Conservation (phyloP, 2,113 vertebrate species). For the Geococcyx californianus region DNA sequence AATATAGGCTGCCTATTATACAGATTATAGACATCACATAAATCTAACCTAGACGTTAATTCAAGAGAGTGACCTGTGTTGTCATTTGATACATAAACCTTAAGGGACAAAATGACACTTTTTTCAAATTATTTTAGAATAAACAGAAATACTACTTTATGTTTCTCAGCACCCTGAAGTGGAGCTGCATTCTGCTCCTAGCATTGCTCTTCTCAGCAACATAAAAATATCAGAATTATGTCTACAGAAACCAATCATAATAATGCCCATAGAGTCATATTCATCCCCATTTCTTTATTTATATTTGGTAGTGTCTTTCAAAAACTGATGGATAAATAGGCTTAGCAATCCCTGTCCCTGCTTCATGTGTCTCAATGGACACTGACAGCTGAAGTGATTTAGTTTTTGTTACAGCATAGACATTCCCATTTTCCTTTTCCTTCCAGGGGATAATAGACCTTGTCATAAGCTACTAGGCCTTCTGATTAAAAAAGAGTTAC, state of each 20-base stretch:
- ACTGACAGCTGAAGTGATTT: slow-evolving; percentile 37
- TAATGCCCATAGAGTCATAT: not conserved
- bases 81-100: not conserved
- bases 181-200: not conserved
- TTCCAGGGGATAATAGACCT: slow-evolving; percentile 55
- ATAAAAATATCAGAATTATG: not conserved
- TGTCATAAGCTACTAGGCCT: slow-evolving; percentile 55
- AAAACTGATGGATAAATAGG: not conserved
- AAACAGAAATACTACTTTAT: not conserved
- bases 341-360: not conserved
- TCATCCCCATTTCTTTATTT: not conserved
- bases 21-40: not conserved
- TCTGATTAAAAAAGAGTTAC: not conserved
- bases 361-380: not conserved
- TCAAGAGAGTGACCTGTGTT: not conserved
- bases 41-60: not conserved
- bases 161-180: not conserved
- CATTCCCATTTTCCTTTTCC: not conserved
- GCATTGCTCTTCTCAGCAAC: not conserved
- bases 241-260: not conserved
- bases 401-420: slow-evolving; percentile 9
- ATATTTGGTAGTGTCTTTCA: not conserved
- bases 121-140: slow-evolving; percentile 5
- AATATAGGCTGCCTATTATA: not conserved
- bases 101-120: not conserved